Evolutionary conservation across 2,888 invertebrate genomes (phyloP), one percentile per base, ranked within the genome.

Genomic region (Cantharis rufa): DNA sequence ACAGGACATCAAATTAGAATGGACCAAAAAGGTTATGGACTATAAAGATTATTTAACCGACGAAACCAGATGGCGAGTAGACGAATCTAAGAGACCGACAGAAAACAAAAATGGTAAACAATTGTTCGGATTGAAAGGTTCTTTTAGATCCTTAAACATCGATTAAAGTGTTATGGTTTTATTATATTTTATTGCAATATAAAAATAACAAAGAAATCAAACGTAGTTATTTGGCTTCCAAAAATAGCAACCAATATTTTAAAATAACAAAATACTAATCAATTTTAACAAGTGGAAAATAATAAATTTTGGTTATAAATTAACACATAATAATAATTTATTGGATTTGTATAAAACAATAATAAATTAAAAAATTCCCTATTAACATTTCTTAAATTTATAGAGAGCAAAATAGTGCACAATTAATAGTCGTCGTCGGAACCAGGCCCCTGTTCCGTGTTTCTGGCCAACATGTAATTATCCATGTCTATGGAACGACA

Each of bases 401-500:
- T n/a, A 32, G 70, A 32, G 15, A 61, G n/a, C 66, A 64, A 80
- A 16, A 69, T 15, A 62, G 27, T 27, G 27, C 16, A 32, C 64
- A 75, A 72, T 77, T 84, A 87, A 84, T 87, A 87, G 78, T 90
- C 90, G 72, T 90, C 90, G 73, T 90, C 90, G 9, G 90, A 90
- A 63, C 86, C 87, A 69, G 86, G 86, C 10, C 87, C 88, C 28
- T 88, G 86, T 75, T 90, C 90, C 9, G 89, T 88, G 82, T 92
- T 92, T 71, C 92, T 88, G 2, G 91, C 90, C 77, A 93, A 87
- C 92, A 92, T 92, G 86, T 92, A 92, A 85, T 92, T 92, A 85
- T 93, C 92, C 92, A 92, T 92, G 85, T 93, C 92, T 72, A 93
- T 93, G 9, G 92, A 92, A 32, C 91, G 90, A 82, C 92, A 93